Evolutionary conservation across 2,113 vertebrate species (phyloP), one percentile per base, ranked within the genome.

Genomic region (Procavia capensis): DNA sequence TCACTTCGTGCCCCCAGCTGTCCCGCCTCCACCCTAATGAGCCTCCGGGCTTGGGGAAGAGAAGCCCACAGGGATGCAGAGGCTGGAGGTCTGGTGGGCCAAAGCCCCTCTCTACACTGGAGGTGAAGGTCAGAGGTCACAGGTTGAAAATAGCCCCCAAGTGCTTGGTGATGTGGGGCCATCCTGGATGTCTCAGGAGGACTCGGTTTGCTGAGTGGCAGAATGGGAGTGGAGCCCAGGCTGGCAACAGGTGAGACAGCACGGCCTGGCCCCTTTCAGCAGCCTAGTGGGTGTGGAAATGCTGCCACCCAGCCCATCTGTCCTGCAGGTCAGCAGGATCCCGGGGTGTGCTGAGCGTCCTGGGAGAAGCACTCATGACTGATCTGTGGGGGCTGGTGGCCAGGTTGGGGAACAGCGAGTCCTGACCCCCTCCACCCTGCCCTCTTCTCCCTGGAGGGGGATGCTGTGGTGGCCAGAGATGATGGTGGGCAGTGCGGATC

Each of bases 161-260:
- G 3, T 24, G 85, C 50, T 9, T 14, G 13, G 31, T 0, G 31
- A 5, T 3, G 2, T 6, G 22, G 11, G 84, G 31, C 0, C 0
- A 41, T 9, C 0, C 2, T 0, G 8, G 75, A 27, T 25, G 64
- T 59, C 24, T 13, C n/a, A 0, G 0, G 47, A 9, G 34, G 72
- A 5, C 66, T 74, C 8, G 4, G 16, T 39, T 6, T 3, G 14
- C 61, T 0, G 0, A 54, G 47, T 1, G 20, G 7, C 1, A 43
- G 2, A 4, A 9, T 25, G 57, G 50, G 50, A 13, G 50, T 54
- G 50, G 2, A 4, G n/a, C 43, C 36, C 22, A 9, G 75, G 66
- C 34, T 79, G 16, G 20, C 2, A 22, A 31, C 24, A 3, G 10
- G 88, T 2, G 0, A 25, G 10, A 22, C 6, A 16, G n/a, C 16